Evolutionary conservation across 2,113 vertebrate species (phyloP).

Genomic region (Caloenas nicobarica): DNA sequence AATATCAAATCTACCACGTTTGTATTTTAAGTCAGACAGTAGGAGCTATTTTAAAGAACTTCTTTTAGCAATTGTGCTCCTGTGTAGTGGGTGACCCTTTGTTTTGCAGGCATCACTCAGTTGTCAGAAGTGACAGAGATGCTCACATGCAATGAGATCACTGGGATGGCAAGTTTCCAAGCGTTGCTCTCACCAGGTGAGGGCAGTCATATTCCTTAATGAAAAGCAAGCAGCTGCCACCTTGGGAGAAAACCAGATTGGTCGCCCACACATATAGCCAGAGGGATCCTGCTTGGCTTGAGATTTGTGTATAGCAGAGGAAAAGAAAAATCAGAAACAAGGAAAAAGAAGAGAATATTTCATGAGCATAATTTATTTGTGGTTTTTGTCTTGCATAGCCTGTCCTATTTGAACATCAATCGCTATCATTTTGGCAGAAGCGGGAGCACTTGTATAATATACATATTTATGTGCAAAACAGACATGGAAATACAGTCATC

Average conservation of each 20-base stretch:
- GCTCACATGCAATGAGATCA: neutral
- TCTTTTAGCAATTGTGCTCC: neutral
- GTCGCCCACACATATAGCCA: neutral
- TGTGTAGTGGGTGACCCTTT: neutral
- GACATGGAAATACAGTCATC: conserved; percentile 25
- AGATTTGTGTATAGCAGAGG: neutral
- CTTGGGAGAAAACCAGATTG: conserved; percentile 15
- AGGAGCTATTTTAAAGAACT: neutral
- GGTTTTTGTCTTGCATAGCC: neutral
- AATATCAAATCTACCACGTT: neutral
- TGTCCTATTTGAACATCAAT: neutral
- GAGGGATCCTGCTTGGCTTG: conserved; percentile 22
- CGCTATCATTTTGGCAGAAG: neutral
- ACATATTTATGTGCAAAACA: conserved; percentile 52
- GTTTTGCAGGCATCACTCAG: neutral
- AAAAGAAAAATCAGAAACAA: neutral
- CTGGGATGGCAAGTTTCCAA: neutral
- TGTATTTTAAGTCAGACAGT: neutral
- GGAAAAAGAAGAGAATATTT: neutral
- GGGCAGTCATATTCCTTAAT: conserved; percentile 61
- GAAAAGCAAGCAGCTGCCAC: conserved; percentile 26
- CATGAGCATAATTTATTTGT: neutral
- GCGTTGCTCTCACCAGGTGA: conserved; percentile 47
- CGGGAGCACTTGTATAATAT: neutral
- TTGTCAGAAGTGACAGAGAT: neutral